phyloP scores from a whole-genome alignment of 2,113 vertebrate species.

The Esox niger region DNA sequence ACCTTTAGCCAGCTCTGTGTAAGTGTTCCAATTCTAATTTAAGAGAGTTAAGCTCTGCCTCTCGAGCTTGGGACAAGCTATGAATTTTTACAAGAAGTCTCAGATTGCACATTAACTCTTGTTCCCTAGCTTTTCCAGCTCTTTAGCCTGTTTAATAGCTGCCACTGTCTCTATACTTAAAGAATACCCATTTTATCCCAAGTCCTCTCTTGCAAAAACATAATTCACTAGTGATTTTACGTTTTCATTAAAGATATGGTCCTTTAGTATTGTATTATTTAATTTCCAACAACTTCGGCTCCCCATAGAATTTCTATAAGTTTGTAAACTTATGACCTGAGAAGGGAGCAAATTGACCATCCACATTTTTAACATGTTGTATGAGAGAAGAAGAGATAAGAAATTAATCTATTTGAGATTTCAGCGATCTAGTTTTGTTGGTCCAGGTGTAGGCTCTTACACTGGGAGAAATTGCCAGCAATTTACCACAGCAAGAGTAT shows the following conservation, averaged over 20 bases:
- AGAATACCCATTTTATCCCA: neutral
- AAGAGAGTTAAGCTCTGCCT: neutral
- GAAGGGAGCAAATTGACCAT: neutral
- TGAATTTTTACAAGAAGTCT: too few species aligned
- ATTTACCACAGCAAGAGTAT: too few species aligned
- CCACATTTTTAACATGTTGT: too few species aligned
- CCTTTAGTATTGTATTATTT: neutral
- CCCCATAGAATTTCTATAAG: neutral
- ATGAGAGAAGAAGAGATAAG: too few species aligned
- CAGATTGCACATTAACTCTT: neutral
- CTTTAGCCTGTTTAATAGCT: neutral
- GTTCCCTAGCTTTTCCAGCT: neutral
- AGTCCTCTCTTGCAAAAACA: neutral
- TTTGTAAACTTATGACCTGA: neutral
- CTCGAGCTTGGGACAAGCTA: neutral
- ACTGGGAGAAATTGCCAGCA: too few species aligned
- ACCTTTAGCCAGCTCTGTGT: neutral
- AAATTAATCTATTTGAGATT: too few species aligned
- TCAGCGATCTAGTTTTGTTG: too few species aligned
- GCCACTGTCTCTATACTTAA: neutral
- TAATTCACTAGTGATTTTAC: neutral
- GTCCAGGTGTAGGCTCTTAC: too few species aligned
- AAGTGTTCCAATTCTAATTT: neutral
- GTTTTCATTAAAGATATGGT: neutral
- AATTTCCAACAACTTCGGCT: neutral